Evolutionary conservation across 2,797 vertebrate genomes (phyloP).

Genomic region (Protosalanx chinensis): DNA sequence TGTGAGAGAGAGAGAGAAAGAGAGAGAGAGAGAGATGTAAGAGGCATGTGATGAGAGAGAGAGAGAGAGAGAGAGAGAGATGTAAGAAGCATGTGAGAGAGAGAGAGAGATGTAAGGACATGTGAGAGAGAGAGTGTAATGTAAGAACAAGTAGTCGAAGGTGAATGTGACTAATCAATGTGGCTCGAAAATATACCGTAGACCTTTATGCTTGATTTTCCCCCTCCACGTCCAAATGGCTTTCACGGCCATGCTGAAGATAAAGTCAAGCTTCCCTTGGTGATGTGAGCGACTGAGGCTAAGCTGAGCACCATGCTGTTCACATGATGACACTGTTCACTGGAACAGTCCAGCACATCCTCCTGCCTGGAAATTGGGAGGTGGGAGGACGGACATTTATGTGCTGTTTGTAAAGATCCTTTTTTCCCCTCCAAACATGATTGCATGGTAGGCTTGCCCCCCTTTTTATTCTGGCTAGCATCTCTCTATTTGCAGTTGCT

Average conservation of each 20-base stretch:
- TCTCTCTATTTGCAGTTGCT: neutral
- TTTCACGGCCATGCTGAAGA: constrained; percentile 54
- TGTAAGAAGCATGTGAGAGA: constrained; percentile 20
- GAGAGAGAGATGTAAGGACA: neutral
- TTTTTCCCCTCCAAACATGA: constrained; percentile 35
- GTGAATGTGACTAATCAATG: constrained; percentile 63
- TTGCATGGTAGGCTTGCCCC: constrained; percentile 32
- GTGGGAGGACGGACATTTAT: constrained; percentile 13
- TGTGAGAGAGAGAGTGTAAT: constrained; percentile 8
- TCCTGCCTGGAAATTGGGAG: constrained; percentile 35
- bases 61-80: neutral
- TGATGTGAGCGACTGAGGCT: constrained; percentile 51
- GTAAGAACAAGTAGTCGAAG: constrained; percentile 40
- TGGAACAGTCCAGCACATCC: constrained; percentile 39
- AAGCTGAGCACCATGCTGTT: constrained; percentile 36
- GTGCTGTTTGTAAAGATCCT: constrained; percentile 42
- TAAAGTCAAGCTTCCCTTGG: constrained; percentile 61
- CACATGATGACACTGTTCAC: constrained; percentile 33
- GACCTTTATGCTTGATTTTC: constrained; percentile 66
- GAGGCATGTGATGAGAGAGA: too few species aligned
- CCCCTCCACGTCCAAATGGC: constrained; percentile 48
- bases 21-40: too few species aligned
- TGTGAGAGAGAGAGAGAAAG: constrained; percentile 29
- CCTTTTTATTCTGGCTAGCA: constrained; percentile 29
- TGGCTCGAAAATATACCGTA: constrained; percentile 68